Percentiles rank a stretch among this genome's conserved stretches.
Conservation (phyloP, 2,113 vertebrate genomes). For the Rhea pennata region DNA sequence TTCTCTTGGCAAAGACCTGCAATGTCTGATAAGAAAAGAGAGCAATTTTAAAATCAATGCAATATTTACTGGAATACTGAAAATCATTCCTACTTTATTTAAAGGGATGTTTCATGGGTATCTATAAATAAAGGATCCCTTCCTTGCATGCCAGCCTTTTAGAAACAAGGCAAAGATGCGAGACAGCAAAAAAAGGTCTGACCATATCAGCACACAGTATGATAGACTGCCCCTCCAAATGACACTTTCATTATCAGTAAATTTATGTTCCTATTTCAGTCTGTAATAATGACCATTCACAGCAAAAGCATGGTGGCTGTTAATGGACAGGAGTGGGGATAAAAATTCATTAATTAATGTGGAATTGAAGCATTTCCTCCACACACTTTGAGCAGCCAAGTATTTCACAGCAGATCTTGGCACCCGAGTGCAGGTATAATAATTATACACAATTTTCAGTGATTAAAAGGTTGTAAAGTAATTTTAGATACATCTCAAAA, state of each 20-base stretch:
- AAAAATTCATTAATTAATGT: slow-evolving; percentile 89
- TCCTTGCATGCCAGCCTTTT: slow-evolving; percentile 37
- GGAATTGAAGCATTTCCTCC: slow-evolving; percentile 77
- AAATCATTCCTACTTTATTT: slow-evolving; percentile 37
- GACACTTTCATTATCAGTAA: slow-evolving; percentile 95
- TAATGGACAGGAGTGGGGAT: slow-evolving; percentile 88
- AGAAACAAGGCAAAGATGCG: slow-evolving; percentile 58
- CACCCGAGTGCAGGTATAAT: slow-evolving; percentile 78
- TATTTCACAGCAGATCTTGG: slow-evolving; percentile 78
- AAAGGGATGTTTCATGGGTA: slow-evolving; percentile 43
- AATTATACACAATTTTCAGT: slow-evolving; percentile 80
- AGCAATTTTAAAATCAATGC: slow-evolving; percentile 70
- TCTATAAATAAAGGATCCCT: slow-evolving; percentile 60
- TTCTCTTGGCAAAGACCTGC: slow-evolving; percentile 41
- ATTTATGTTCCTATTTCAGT: slow-evolving; percentile 95
- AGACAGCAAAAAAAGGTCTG: slow-evolving; percentile 72
- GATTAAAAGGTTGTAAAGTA: slow-evolving; percentile 84
- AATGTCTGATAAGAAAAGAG: slow-evolving; percentile 50
- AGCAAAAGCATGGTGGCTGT: slow-evolving; percentile 79
- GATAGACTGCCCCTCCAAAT: slow-evolving; percentile 86
- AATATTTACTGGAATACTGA: slow-evolving; percentile 50
- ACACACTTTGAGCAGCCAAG: slow-evolving; percentile 75
- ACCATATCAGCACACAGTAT: slow-evolving; percentile 80
- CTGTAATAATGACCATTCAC: slow-evolving; percentile 90
- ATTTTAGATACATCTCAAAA: slow-evolving; percentile 81